A percentile compares a stretch with the other conserved stretches of the same genome.
These are phyloP conservation scores for Coenonympha glycerion DNA, from an alignment of 2,888 invertebrate genomes.

Conservation along the genomic window DNA sequence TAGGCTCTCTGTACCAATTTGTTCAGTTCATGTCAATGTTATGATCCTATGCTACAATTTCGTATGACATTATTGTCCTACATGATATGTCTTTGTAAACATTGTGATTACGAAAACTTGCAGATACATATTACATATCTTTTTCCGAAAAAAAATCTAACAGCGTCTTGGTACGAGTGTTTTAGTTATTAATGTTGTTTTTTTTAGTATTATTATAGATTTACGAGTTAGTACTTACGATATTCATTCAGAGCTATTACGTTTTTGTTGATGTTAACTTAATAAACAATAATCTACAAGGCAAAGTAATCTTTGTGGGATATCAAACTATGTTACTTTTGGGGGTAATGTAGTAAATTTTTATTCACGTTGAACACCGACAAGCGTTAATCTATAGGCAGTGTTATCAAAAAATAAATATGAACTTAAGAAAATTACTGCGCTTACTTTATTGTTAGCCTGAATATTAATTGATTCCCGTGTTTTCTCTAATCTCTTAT, in stretches of 20 bases:
- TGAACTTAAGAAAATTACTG: no score
- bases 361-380: no score
- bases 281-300: neutral
- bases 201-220: constrained; percentile 40
- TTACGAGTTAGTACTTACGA: constrained; percentile 45
- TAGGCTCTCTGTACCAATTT: no score
- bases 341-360: no score
- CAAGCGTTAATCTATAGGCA: no score
- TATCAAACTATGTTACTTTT: neutral
- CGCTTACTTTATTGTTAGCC: no score
- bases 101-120: constrained; percentile 41
- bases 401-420: no score
- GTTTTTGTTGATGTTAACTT: neutral
- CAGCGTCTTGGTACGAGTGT: constrained; percentile 76
- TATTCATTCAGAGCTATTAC: constrained; percentile 36
- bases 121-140: constrained; percentile 39
- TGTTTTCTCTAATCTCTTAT: neutral
- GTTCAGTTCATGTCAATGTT: neutral
- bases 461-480: no score
- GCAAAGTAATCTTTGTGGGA: neutral
- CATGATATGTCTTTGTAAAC: constrained; percentile 43
- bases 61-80: neutral
- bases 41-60: neutral
- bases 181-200: constrained; percentile 57
- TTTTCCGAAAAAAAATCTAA: constrained; percentile 51